Evolutionary conservation across 2,113 vertebrate genomes (phyloP).

Genomic region (Cisticola juncidis): DNA sequence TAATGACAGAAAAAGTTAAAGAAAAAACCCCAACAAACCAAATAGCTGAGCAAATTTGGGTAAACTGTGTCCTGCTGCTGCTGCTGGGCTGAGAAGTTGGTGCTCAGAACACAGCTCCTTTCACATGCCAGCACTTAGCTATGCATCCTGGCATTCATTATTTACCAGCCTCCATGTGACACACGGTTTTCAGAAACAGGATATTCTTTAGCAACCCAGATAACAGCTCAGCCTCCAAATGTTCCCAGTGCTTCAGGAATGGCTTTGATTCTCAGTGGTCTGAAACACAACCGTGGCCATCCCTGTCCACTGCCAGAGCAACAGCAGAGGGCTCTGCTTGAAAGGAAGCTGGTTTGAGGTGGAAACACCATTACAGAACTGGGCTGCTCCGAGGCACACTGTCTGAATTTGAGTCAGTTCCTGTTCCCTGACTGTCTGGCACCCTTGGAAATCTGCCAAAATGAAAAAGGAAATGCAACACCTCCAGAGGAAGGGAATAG

Average conservation of each 20-base stretch:
- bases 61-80: not conserved
- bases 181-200: not conserved
- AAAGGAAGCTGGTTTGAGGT: not conserved
- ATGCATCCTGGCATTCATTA: slow-evolving; percentile 1
- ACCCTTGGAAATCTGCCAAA: not conserved
- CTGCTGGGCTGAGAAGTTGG: not conserved
- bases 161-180: slow-evolving; percentile 17
- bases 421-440: not conserved
- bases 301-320: not conserved
- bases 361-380: not conserved
- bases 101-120: not conserved
- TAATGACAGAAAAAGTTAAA: not conserved
- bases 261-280: not conserved
- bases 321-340: not conserved
- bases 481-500: not conserved
- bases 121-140: not conserved
- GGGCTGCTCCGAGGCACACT: not conserved
- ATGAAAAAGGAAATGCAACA: not conserved
- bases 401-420: not conserved
- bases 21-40: not conserved
- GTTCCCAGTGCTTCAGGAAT: not conserved
- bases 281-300: not conserved
- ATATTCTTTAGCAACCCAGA: not conserved
- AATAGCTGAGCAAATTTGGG: not conserved
- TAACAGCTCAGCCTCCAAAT: not conserved